Conservation (phyloP, 2,113 vertebrate genomes). For the Marmota flaviventris region DNA sequence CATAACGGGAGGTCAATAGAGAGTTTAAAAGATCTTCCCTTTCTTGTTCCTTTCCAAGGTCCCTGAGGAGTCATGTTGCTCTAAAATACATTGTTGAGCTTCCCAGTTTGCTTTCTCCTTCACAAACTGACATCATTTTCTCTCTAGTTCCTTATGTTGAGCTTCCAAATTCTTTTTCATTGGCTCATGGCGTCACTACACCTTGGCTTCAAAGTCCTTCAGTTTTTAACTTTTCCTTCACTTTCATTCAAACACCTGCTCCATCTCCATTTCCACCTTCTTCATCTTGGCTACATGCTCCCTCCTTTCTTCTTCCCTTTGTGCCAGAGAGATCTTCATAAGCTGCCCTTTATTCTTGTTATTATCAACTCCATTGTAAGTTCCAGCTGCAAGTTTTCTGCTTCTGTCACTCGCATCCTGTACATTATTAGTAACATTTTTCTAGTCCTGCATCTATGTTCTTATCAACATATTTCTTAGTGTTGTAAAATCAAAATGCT, state of each 20-base stretch:
- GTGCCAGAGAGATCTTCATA: slow-evolving; percentile 97
- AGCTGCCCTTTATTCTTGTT: slow-evolving; percentile 88
- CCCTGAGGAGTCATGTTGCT: slow-evolving; percentile 98
- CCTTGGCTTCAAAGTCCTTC: slow-evolving; percentile 99
- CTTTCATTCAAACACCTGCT: slow-evolving; percentile 99
- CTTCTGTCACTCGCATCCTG: no score
- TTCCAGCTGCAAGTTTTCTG: no score
- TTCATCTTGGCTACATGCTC: slow-evolving; percentile 99
- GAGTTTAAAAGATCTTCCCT: slow-evolving; percentile 98
- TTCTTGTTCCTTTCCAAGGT: slow-evolving; percentile 99
- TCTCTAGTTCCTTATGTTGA: slow-evolving; percentile 98
- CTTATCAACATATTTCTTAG: no score
- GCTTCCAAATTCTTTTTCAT: slow-evolving; percentile 99
- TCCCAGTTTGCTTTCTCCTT: slow-evolving; percentile 97
- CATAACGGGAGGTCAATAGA: slow-evolving; percentile 89
- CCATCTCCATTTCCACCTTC: slow-evolving; percentile 99
- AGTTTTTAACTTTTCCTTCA: slow-evolving; percentile 99
- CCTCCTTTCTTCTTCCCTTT: slow-evolving; percentile 98
- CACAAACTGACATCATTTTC: slow-evolving; percentile 95
- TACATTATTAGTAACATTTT: no score
- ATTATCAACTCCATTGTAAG: no score
- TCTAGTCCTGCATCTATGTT: no score
- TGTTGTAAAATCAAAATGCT: slow-evolving; percentile 89
- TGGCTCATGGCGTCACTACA: slow-evolving; percentile 97
- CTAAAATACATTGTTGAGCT: slow-evolving; percentile 95